Percentiles rank a stretch among this genome's conserved stretches.
Evolutionary conservation across 1,140 invertebrate species (phyloP).

Genomic region (Pseudoatta argentina): DNA sequence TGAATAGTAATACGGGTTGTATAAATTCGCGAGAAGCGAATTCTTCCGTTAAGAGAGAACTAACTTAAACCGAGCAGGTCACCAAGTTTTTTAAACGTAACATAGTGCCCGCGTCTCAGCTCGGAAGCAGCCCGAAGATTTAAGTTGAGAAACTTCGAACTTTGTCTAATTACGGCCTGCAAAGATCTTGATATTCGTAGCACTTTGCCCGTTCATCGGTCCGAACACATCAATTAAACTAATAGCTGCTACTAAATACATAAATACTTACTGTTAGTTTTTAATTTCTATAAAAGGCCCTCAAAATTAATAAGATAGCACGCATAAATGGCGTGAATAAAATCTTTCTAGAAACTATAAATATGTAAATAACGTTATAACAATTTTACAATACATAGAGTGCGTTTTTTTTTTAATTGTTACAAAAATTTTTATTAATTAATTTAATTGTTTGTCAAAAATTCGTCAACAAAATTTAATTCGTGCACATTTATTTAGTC

Average conservation of each 20-base stretch:
- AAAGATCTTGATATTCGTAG: constrained; percentile 63
- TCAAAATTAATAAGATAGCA: no score
- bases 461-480: not conserved
- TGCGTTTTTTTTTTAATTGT: not conserved
- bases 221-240: constrained; percentile 25
- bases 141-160: constrained; percentile 70
- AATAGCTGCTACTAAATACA: not conserved
- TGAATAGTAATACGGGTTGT: constrained; percentile 49
- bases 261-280: not conserved
- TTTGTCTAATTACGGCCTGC: constrained; percentile 71
- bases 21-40: constrained; percentile 57
- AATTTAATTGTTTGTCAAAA: not conserved
- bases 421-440: no score
- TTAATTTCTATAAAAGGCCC: not conserved
- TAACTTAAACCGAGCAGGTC: constrained; percentile 63
- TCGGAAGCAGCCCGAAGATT: constrained; percentile 59
- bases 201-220: constrained; percentile 13
- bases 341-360: not conserved
- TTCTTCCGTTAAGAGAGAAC: constrained; percentile 37
- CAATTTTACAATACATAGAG: not conserved
- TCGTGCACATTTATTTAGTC: not conserved
- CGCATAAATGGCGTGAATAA: not conserved
- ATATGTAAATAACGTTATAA: not conserved
- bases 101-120: constrained; percentile 57
- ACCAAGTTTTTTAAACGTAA: constrained; percentile 72